Conservation (phyloP, 2,888 invertebrate genomes). For the Drosophila nr. perissopoda region DNA sequence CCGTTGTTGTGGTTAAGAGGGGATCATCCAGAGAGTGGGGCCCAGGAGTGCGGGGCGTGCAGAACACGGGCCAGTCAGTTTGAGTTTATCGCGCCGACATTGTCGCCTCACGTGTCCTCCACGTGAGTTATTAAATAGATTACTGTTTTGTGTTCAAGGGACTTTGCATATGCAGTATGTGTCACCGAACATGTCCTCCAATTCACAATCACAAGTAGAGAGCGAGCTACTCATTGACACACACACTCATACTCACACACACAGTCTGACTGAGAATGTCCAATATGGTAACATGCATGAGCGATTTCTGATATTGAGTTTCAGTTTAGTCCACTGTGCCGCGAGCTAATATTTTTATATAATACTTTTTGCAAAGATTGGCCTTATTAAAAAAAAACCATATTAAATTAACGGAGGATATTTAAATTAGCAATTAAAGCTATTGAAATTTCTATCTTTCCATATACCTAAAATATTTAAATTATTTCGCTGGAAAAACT, state of each 20-base stretch:
- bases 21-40: neutral
- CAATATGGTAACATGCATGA: constrained; percentile 56
- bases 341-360: constrained; percentile 18
- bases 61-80: constrained; percentile 31
- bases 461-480: neutral
- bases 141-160: constrained; percentile 63
- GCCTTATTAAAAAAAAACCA: constrained; percentile 8
- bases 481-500: neutral
- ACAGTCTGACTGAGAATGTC: neutral
- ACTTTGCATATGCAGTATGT: constrained; percentile 50
- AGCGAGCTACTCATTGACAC: constrained; percentile 4
- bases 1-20: constrained; percentile 25
- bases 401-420: neutral
- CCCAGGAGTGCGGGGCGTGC: neutral
- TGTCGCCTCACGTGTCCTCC: constrained; percentile 52
- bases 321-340: constrained; percentile 51
- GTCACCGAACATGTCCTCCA: constrained; percentile 45
- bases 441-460: neutral
- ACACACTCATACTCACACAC: neutral
- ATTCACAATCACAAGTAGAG: constrained; percentile 13
- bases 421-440: neutral
- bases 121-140: constrained; percentile 77
- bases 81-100: constrained; percentile 67
- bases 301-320: constrained; percentile 64
- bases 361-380: constrained; percentile 6